Percentiles rank a stretch among this genome's conserved stretches.
These are phyloP conservation scores for Aelia acuminata DNA, from an alignment of 2,888 invertebrate species.

Conservation along the genomic window DNA sequence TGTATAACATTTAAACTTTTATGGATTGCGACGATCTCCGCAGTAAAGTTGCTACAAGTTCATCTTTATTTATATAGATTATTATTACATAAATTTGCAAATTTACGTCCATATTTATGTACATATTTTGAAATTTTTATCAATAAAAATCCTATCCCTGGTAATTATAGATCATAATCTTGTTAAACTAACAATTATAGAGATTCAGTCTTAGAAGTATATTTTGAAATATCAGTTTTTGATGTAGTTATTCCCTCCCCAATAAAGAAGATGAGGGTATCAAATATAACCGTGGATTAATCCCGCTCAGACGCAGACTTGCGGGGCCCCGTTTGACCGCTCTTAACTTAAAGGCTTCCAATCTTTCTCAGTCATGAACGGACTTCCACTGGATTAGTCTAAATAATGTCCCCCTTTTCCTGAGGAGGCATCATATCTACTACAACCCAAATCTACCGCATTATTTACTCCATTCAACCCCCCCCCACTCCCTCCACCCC, in stretches of 20 bases:
- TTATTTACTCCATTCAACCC: background rate
- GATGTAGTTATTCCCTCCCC: background rate
- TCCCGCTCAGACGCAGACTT: background rate
- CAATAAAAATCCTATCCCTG: too few species aligned
- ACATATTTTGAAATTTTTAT: too few species aligned
- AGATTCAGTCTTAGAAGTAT: background rate
- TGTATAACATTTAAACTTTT: too few species aligned
- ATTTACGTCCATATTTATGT: too few species aligned
- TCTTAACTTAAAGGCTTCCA: constrained; percentile 44
- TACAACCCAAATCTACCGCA: background rate
- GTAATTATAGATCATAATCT: too few species aligned
- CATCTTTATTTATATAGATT: too few species aligned
- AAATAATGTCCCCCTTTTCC: constrained; percentile 31
- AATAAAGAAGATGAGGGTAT: background rate
- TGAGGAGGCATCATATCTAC: background rate
- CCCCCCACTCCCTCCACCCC: background rate
- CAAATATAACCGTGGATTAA: background rate
- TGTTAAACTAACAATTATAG: too few species aligned
- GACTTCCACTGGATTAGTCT: constrained; percentile 52
- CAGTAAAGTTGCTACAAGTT: too few species aligned
- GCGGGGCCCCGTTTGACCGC: constrained; percentile 43
- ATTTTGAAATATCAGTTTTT: background rate
- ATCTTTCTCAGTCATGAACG: constrained; percentile 53
- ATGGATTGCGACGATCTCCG: too few species aligned
- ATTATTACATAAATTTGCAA: too few species aligned